These are phyloP conservation scores for Pampusana beccarii DNA, from an alignment of 2,113 vertebrate species.

Conservation along the genomic window DNA sequence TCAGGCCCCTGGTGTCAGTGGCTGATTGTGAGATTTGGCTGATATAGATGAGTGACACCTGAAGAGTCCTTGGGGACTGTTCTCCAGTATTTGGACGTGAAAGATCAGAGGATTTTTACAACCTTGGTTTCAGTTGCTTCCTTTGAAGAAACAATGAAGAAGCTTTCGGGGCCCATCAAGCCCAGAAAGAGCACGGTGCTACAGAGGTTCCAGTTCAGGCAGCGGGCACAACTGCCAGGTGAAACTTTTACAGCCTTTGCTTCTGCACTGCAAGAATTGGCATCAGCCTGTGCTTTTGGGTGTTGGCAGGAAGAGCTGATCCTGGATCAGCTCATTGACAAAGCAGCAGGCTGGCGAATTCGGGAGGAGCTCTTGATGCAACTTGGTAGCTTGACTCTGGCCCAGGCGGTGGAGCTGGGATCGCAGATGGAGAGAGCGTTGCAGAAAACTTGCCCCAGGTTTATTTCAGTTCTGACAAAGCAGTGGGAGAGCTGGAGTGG, in stretches of 20 bases:
- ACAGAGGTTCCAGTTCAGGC: conserved; percentile 40
- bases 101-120: conserved; percentile 8
- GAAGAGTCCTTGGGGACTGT: not conserved
- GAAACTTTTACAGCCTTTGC: conserved; percentile 16
- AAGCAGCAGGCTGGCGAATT: not conserved
- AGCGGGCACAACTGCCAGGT: conserved; percentile 1
- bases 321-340: conserved; percentile 26
- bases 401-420: conserved; percentile 10
- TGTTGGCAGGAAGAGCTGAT: conserved; percentile 33
- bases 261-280: not conserved
- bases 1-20: not conserved
- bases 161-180: conserved; percentile 2
- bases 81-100: not conserved
- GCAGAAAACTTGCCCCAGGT: not conserved
- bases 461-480: not conserved
- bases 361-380: not conserved
- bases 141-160: conserved; percentile 31
- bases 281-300: conserved; percentile 48
- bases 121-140: not conserved
- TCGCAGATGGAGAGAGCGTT: conserved; percentile 7
- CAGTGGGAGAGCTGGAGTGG: conserved; percentile 1
- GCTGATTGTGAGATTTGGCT: not conserved
- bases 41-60: not conserved
- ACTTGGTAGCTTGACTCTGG: not conserved
- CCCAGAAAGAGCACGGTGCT: not conserved